These are phyloP conservation scores for Micropoecilia bifurca DNA, from an alignment of 2,797 vertebrate genomes.

Conservation along the genomic window DNA sequence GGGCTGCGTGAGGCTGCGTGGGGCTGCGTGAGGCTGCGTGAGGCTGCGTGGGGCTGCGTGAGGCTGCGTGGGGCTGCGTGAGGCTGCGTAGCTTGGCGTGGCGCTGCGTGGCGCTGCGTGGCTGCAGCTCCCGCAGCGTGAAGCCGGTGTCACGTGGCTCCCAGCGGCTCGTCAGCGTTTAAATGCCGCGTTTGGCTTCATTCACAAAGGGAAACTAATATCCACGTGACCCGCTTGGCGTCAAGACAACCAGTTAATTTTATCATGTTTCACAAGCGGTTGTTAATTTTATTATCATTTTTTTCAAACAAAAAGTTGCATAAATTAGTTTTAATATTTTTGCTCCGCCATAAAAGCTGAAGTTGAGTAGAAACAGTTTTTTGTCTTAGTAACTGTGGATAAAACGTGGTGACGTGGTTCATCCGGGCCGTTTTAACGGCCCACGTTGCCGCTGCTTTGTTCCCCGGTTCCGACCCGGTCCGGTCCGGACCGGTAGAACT, in stretches of 20 bases:
- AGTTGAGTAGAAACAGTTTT: too few relatives aligned
- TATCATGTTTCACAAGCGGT: too few relatives aligned
- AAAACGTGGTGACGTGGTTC: too few relatives aligned
- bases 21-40: too few relatives aligned
- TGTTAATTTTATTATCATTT: neutral
- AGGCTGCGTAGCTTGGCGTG: too few relatives aligned
- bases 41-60: too few relatives aligned
- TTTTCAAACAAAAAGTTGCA: neutral
- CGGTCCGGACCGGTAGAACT: neutral
- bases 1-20: too few relatives aligned
- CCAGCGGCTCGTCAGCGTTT: conserved; percentile 41
- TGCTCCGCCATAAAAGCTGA: neutral
- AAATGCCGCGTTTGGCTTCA: conserved; percentile 40
- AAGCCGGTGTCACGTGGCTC: conserved; percentile 45
- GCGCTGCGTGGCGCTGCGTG: too few relatives aligned
- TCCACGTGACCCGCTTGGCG: neutral
- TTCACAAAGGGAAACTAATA: neutral
- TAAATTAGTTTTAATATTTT: neutral
- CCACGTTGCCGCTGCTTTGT: conserved; percentile 51
- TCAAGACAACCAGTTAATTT: neutral
- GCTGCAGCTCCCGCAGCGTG: neutral
- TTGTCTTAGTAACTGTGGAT: too few relatives aligned
- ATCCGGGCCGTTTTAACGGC: conserved; percentile 33
- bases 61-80: too few relatives aligned
- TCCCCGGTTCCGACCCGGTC: conserved; percentile 15